Percentiles rank a stretch among this genome's conserved stretches.
Evolutionary conservation across 2,888 invertebrate genomes (phyloP).

Genomic region (Pedicia rivosa): DNA sequence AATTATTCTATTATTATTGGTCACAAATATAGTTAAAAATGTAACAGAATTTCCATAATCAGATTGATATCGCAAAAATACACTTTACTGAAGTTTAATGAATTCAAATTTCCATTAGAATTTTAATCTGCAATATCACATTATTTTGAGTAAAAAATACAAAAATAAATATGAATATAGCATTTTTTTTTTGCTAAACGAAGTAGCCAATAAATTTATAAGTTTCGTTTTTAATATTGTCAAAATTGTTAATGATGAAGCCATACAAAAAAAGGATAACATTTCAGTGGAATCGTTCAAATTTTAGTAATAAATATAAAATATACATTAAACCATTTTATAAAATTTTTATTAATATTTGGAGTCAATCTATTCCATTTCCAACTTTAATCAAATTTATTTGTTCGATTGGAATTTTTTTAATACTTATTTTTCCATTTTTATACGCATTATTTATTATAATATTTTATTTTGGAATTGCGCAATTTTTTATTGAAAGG

Average conservation of each 20-base stretch:
- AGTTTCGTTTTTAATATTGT: too few relatives aligned
- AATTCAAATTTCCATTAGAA: too few relatives aligned
- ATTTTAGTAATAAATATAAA: not conserved
- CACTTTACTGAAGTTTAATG: too few relatives aligned
- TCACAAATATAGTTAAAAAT: too few relatives aligned
- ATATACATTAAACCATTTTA: conserved; percentile 1
- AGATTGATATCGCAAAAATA: too few relatives aligned
- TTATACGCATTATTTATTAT: not conserved
- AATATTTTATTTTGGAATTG: not conserved
- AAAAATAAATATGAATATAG: too few relatives aligned
- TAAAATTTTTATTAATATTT: not conserved
- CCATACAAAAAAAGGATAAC: conserved; percentile 1
- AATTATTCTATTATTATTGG: too few relatives aligned
- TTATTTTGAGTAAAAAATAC: too few relatives aligned
- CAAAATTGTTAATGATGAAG: conserved; percentile 2
- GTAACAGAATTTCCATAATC: too few relatives aligned
- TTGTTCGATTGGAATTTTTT: not conserved
- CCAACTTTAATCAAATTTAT: conserved; percentile 1
- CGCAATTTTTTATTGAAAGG: not conserved
- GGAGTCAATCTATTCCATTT: conserved; percentile 6
- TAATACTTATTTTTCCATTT: conserved; percentile 1
- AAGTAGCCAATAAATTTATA: too few relatives aligned
- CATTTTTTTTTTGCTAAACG: too few relatives aligned
- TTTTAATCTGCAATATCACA: too few relatives aligned
- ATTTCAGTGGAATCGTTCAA: conserved; percentile 2